A percentile compares a stretch with the other conserved stretches of the same genome.
Evolutionary conservation across 23 tunicate species (phyloP).

Genomic region (Halocynthia roretzi): DNA sequence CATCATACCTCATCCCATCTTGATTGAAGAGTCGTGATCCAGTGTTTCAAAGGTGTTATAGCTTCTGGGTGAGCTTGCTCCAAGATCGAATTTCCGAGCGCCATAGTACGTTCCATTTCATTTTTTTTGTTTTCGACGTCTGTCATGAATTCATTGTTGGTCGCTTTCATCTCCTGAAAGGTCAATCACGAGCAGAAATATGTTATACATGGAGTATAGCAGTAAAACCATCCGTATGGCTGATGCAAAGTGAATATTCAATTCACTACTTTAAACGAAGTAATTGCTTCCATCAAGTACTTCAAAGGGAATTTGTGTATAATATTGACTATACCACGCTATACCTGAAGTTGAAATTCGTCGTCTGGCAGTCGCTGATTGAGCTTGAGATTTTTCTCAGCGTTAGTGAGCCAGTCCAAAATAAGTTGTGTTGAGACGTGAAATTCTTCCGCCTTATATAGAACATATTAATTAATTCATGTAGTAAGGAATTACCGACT

Average conservation of each 20-base stretch:
- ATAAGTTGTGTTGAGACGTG: conserved; percentile 44
- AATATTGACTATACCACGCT: too few species aligned
- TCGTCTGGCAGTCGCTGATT: conserved; percentile 61
- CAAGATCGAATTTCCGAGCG: conserved; percentile 60
- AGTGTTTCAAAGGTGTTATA: conserved; percentile 61
- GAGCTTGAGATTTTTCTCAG: conserved; percentile 38
- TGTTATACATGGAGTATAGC: not conserved
- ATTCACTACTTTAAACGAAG: not conserved
- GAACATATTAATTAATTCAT: not conserved
- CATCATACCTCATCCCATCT: conserved; percentile 74
- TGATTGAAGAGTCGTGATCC: conserved; percentile 61
- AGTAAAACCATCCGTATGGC: too few species aligned
- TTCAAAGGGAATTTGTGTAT: not conserved
- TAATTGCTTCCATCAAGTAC: not conserved
- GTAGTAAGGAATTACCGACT: too few species aligned
- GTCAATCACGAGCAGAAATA: too few species aligned
- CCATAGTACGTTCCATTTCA: conserved; percentile 51
- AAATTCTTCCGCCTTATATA: conserved; percentile 56
- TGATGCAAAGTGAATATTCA: too few species aligned
- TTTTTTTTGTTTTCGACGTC: conserved; percentile 35
- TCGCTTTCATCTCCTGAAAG: conserved; percentile 44
- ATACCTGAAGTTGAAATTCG: conserved; percentile 80
- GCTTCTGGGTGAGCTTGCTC: conserved; percentile 89
- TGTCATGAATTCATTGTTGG: conserved; percentile 32
- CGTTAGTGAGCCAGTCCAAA: conserved; percentile 33